Percentiles rank a stretch among this genome's conserved stretches.
Conservation (phyloP, 2,113 vertebrate species). For the Callaeas wilsoni region DNA sequence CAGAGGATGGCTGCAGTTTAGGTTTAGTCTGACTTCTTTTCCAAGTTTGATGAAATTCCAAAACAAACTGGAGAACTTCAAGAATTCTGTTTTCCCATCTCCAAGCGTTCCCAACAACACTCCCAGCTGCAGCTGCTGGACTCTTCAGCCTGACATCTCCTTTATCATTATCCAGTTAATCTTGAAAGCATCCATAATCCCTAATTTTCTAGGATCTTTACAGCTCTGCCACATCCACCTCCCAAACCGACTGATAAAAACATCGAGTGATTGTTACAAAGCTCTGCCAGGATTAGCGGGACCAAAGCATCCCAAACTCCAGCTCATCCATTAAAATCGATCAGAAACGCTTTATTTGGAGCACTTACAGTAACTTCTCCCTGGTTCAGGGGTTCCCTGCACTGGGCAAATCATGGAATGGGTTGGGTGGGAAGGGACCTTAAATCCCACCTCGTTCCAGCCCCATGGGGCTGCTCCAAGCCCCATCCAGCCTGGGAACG, state of each 20-base stretch:
- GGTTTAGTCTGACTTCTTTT: background rate
- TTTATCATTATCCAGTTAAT: background rate
- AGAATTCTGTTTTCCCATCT: background rate
- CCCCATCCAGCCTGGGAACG: background rate
- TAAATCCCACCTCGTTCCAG: background rate
- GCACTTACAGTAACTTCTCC: background rate
- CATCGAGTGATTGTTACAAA: background rate
- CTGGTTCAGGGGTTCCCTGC: background rate
- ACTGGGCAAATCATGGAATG: background rate
- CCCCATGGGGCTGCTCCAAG: background rate
- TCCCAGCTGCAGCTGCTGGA: background rate
- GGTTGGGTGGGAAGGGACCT: background rate
- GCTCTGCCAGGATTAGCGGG: background rate
- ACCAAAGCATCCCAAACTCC: background rate
- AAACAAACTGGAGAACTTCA: background rate
- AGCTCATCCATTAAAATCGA: background rate
- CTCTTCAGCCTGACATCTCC: background rate
- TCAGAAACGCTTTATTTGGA: background rate
- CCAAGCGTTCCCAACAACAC: accelerated
- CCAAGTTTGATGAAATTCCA: background rate
- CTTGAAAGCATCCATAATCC: background rate
- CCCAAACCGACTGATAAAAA: background rate
- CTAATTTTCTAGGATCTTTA: background rate
- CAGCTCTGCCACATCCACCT: background rate
- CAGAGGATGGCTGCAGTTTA: background rate